Percentiles rank a stretch among this genome's conserved stretches.
Conservation (phyloP, 2,113 vertebrate species). For the Ptyas mucosa region DNA sequence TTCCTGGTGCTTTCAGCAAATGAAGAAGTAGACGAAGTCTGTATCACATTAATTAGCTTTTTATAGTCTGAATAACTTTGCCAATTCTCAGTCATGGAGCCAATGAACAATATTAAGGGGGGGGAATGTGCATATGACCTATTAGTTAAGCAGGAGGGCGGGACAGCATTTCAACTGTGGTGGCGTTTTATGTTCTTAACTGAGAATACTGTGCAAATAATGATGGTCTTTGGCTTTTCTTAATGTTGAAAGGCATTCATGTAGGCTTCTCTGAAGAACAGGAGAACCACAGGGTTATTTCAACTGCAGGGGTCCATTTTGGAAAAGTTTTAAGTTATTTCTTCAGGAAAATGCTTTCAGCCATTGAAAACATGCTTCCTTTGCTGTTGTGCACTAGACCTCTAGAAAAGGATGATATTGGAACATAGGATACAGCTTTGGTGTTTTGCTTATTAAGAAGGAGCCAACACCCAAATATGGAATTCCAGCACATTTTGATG, state of each 20-base stretch:
- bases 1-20: neutral
- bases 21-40: neutral
- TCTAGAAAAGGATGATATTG: neutral
- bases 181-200: neutral
- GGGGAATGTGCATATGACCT: neutral
- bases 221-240: neutral
- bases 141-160: neutral
- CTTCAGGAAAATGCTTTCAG: neutral
- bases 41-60: neutral
- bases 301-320: neutral
- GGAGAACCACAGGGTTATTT: neutral
- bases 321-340: neutral
- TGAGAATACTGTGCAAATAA: neutral
- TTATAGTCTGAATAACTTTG: neutral
- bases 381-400: neutral
- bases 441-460: neutral
- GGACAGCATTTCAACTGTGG: neutral
- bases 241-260: neutral
- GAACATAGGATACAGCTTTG: neutral
- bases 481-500: neutral
- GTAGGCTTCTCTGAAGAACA: neutral
- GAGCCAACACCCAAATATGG: neutral
- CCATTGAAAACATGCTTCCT: neutral
- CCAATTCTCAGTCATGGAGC: neutral
- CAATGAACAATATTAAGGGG: neutral